Evolutionary conservation across 2,113 vertebrate genomes (phyloP).

Genomic region (Podarcis muralis): DNA sequence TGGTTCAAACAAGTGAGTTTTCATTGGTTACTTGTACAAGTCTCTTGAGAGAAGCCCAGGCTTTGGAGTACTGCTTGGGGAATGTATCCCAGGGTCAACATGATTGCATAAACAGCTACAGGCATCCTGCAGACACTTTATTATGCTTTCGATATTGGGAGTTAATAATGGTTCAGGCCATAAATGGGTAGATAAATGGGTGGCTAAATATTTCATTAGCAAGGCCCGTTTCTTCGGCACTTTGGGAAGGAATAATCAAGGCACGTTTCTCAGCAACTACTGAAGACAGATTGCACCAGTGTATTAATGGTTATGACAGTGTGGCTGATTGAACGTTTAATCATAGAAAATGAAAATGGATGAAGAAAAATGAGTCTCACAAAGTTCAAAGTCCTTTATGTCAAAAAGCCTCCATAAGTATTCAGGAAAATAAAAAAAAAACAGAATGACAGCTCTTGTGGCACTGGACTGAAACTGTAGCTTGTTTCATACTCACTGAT

Average conservation of each 20-base stretch:
- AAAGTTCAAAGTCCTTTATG: slow-evolving; percentile 35
- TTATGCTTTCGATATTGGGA: not conserved
- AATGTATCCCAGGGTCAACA: not conserved
- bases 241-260: not conserved
- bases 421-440: slow-evolving; percentile 31
- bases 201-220: slow-evolving; percentile 44
- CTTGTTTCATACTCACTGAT: not conserved
- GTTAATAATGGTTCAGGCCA: not conserved
- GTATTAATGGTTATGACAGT: slow-evolving; percentile 45
- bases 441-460: not conserved
- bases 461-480: not conserved
- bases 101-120: not conserved
- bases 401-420: not conserved
- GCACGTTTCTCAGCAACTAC: slow-evolving; percentile 28
- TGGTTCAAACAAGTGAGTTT: not conserved
- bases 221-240: slow-evolving; percentile 34
- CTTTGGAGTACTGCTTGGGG: not conserved
- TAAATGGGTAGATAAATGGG: slow-evolving; percentile 4
- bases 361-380: slow-evolving; percentile 25
- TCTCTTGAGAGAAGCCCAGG: not conserved
- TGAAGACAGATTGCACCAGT: slow-evolving; percentile 54
- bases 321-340: slow-evolving; percentile 47
- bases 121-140: not conserved
- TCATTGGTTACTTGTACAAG: not conserved
- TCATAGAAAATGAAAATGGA: slow-evolving; percentile 32